Conservation (phyloP, 2,113 vertebrate species). For the Ahaetulla prasina region DNA sequence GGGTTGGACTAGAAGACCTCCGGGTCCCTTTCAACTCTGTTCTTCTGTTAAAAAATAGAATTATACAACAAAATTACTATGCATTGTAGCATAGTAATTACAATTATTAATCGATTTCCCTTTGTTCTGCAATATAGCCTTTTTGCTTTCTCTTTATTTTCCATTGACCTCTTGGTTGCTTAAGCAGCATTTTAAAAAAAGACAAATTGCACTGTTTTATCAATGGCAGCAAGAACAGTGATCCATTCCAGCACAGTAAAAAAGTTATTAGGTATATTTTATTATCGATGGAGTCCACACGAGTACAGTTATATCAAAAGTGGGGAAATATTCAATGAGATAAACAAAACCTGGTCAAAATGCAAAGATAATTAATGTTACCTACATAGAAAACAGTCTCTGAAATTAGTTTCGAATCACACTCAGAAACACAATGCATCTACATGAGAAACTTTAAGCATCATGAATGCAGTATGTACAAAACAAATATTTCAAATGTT, state of each 20-base stretch:
- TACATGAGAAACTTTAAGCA: not conserved
- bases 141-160: not conserved
- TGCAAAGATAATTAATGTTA: not conserved
- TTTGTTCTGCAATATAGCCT: not conserved
- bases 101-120: not conserved
- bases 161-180: not conserved
- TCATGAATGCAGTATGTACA: not conserved
- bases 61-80: conserved; percentile 1
- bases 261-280: not conserved
- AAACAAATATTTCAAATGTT: not conserved
- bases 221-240: not conserved
- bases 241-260: not conserved
- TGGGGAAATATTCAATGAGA: not conserved
- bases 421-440: not conserved
- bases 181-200: not conserved
- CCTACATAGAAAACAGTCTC: not conserved
- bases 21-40: not conserved
- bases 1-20: not conserved
- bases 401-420: not conserved
- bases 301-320: not conserved
- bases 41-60: not conserved
- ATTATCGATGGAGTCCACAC: not conserved
- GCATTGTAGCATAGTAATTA: not conserved
- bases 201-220: not conserved
- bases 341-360: not conserved